Conservation (phyloP, 1,140 invertebrate genomes). For the Danaus plexippus region DNA sequence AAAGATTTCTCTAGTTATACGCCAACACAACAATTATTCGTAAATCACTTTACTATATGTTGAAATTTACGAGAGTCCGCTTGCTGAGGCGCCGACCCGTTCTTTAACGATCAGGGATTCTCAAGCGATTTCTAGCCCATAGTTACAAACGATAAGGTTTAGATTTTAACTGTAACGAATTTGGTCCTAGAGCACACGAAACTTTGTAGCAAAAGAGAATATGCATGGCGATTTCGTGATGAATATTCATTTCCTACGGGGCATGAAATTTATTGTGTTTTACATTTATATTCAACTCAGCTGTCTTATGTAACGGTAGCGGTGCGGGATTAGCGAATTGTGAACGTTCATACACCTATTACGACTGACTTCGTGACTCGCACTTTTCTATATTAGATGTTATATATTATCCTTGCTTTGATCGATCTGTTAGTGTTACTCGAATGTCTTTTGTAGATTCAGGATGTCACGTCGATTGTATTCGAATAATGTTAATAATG, state of each 20-base stretch:
- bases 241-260: constrained; percentile 72
- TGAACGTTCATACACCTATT: constrained; percentile 48
- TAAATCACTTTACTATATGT: constrained; percentile 73
- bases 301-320: constrained; percentile 70
- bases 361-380: constrained; percentile 20
- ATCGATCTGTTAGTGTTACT: no score
- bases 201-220: constrained; percentile 66
- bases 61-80: constrained; percentile 68
- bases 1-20: constrained; percentile 72
- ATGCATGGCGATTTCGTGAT: constrained; percentile 72
- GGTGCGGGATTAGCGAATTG: constrained; percentile 66
- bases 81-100: constrained; percentile 38
- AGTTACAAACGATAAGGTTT: constrained; percentile 39
- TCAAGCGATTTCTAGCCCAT: constrained; percentile 48
- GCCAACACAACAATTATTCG: constrained; percentile 72
- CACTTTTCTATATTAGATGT: constrained; percentile 7
- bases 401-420: constrained; percentile 1
- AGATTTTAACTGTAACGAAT: constrained; percentile 30
- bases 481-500: no score
- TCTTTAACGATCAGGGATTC: constrained; percentile 28
- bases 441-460: no score
- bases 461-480: no score
- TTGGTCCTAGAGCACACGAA: constrained; percentile 46
- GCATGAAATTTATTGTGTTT: constrained; percentile 73
- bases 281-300: constrained; percentile 72